Evolutionary conservation across 2,797 vertebrate species (phyloP).

Genomic region (Mionectes olivaceus): DNA sequence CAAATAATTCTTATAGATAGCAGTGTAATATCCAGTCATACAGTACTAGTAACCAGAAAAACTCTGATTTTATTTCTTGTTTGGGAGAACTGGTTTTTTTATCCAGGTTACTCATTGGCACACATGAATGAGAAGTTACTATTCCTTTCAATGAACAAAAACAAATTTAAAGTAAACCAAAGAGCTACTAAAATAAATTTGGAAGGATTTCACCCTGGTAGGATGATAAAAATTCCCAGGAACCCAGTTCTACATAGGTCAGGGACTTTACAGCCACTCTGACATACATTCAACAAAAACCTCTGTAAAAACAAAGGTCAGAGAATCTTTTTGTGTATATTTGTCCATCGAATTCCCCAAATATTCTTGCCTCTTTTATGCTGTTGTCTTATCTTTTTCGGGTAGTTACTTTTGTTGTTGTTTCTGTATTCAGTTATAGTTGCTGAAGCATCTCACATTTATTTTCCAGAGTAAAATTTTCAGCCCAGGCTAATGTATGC

Average conservation of each 20-base stretch:
- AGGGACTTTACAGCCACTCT: neutral
- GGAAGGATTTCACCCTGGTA: neutral
- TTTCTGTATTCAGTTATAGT: neutral
- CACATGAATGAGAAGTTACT: neutral
- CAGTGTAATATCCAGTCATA: neutral
- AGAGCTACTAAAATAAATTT: neutral
- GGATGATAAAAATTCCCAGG: neutral
- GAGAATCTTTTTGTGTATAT: neutral
- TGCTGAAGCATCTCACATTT: neutral
- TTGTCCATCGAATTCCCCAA: neutral
- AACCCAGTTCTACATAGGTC: neutral
- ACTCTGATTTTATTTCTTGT: neutral
- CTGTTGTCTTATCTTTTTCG: neutral
- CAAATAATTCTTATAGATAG: neutral
- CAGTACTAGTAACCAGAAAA: neutral
- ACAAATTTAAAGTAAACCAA: neutral
- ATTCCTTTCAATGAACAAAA: neutral
- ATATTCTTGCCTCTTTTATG: neutral
- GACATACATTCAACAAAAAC: neutral
- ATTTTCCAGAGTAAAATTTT: neutral
- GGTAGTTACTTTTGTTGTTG: neutral
- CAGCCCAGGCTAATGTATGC: neutral
- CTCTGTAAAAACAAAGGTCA: neutral
- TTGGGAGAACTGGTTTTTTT: neutral
- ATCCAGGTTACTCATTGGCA: neutral